phyloP scores from a whole-genome alignment of 2,888 invertebrate genomes.

The Eupithecia centaureata region DNA sequence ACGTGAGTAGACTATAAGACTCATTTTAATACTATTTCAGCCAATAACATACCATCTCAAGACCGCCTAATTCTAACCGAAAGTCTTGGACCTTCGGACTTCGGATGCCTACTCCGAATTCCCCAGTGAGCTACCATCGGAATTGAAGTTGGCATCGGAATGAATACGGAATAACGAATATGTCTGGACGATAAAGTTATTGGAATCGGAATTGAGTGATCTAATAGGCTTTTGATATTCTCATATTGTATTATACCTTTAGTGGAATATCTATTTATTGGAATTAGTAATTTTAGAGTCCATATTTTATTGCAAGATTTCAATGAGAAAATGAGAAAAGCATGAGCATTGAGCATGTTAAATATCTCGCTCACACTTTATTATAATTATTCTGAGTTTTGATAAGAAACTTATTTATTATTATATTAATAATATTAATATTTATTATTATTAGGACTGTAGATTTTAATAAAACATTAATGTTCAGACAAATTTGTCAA shows the following conservation, averaged over 20 bases:
- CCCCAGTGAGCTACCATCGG: slow-evolving; percentile 53
- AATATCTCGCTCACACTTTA: no score
- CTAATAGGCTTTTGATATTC: slow-evolving; percentile 18
- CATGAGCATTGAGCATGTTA: not conserved
- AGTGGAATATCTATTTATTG: not conserved
- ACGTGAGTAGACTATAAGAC: no score
- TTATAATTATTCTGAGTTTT: no score
- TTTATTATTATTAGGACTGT: no score
- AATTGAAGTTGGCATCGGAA: slow-evolving; percentile 54
- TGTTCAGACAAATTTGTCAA: no score
- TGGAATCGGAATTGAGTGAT: slow-evolving; percentile 29
- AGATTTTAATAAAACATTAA: no score
- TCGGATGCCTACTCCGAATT: slow-evolving; percentile 57
- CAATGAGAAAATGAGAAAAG: no score
- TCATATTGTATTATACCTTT: not conserved
- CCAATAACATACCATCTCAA: slow-evolving; percentile 15
- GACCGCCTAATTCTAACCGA: slow-evolving; percentile 47
- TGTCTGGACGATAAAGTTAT: slow-evolving; percentile 33
- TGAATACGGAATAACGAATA: slow-evolving; percentile 54
- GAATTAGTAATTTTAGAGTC: not conserved
- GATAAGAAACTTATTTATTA: no score
- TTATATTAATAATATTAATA: no score
- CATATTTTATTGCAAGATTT: not conserved
- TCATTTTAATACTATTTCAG: not conserved
- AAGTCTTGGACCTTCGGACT: slow-evolving; percentile 51